Evolutionary conservation across 2,797 vertebrate genomes (phyloP).

Genomic region (Schizothorax lantsangensis): DNA sequence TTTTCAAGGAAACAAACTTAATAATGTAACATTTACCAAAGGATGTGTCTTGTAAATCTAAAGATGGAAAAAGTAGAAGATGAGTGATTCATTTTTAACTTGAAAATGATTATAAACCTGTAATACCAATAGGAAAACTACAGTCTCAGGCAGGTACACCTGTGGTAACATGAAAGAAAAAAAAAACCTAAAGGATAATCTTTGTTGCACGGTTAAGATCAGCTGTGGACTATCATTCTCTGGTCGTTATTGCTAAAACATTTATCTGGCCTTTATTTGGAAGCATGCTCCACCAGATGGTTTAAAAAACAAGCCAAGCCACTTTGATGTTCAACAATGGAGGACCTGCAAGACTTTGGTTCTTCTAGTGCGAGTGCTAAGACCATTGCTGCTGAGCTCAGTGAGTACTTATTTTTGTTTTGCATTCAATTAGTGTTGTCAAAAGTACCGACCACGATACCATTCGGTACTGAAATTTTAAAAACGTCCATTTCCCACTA

Average conservation of each 20-base stretch:
- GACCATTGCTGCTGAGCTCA: conserved; percentile 61
- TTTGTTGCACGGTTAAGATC: conserved; percentile 3
- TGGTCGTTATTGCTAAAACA: conserved; percentile 56
- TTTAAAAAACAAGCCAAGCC: conserved; percentile 58
- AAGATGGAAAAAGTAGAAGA: not conserved
- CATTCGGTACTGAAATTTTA: too few species aligned
- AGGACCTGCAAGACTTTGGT: conserved; percentile 58
- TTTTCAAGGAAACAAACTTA: not conserved
- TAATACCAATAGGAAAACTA: not conserved
- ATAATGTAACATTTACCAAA: not conserved
- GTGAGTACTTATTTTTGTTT: conserved; percentile 59
- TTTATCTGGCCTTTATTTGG: conserved; percentile 63
- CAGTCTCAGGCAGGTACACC: not conserved
- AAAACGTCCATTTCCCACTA: too few species aligned
- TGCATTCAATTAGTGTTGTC: not conserved
- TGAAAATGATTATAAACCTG: not conserved
- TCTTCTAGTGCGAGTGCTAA: conserved; percentile 50
- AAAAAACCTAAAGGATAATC: not conserved
- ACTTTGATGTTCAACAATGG: conserved; percentile 64
- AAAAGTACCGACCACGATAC: too few species aligned
- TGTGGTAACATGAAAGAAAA: not conserved
- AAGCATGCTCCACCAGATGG: conserved; percentile 58
- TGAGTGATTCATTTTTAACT: not conserved
- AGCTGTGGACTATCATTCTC: conserved; percentile 36
- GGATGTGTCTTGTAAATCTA: not conserved